phyloP scores from a whole-genome alignment of 2,113 vertebrate species.

The Suncus etruscus region DNA sequence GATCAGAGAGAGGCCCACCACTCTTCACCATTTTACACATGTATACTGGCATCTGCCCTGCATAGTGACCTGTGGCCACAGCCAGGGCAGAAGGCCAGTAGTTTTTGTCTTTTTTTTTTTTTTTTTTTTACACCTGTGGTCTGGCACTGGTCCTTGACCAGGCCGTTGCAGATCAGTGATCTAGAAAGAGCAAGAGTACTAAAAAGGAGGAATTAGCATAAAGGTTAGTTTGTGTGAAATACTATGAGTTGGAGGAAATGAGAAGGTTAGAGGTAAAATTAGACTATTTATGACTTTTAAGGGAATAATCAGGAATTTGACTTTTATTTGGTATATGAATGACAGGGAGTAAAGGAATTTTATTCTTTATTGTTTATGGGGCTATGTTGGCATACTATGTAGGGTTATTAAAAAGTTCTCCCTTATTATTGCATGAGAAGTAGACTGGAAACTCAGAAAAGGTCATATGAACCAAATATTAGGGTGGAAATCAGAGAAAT shows the following conservation, averaged over 20 bases:
- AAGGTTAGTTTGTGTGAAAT: neutral
- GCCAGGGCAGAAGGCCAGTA: no score
- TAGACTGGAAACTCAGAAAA: no score
- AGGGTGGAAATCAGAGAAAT: neutral
- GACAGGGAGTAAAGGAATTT: neutral
- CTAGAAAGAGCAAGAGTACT: neutral
- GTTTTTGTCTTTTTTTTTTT: no score
- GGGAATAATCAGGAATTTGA: neutral
- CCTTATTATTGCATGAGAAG: neutral
- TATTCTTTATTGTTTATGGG: neutral
- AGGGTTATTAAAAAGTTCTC: neutral
- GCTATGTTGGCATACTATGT: neutral
- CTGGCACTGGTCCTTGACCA: no score
- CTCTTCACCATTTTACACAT: no score
- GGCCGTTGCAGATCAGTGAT: neutral
- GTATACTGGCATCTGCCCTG: no score
- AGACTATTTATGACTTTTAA: neutral
- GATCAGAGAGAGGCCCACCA: neutral
- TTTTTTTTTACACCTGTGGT: no score
- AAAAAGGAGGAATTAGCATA: neutral
- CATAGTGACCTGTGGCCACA: no score
- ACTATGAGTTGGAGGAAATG: neutral
- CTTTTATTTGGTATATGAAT: conserved; percentile 12
- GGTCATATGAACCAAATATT: neutral
- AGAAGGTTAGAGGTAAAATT: neutral